These are phyloP conservation scores for Halcyon leucocephala DNA, from an alignment of 2,797 vertebrate genomes.

Conservation along the genomic window DNA sequence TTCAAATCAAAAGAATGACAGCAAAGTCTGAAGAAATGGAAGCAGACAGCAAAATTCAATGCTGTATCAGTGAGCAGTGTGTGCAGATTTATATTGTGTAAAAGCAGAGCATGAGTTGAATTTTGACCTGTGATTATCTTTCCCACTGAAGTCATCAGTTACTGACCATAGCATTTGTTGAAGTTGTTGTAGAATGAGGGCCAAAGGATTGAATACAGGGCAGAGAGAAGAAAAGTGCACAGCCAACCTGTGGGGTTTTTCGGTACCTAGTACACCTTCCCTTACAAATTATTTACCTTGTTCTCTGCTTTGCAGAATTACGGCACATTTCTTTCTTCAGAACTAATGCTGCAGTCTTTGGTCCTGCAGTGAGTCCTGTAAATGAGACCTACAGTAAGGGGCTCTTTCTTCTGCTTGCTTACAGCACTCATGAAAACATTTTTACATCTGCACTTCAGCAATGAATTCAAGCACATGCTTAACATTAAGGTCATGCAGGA, in stretches of 20 bases:
- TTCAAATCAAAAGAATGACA: background rate
- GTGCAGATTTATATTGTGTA: background rate
- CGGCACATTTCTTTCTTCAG: background rate
- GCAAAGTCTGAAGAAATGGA: background rate
- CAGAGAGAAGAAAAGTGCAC: background rate
- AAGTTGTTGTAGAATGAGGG: background rate
- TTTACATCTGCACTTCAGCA: background rate
- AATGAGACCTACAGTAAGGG: background rate
- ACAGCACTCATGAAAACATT: background rate
- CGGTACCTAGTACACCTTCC: background rate
- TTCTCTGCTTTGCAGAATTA: background rate
- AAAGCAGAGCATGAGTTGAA: background rate
- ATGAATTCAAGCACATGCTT: background rate
- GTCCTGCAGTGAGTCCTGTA: background rate
- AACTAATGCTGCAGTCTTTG: background rate
- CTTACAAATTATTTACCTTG: background rate
- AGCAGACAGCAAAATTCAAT: background rate
- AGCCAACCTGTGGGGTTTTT: background rate
- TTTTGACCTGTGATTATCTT: background rate
- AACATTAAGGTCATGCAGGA: conserved; percentile 43
- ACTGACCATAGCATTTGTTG: background rate
- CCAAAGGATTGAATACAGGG: background rate
- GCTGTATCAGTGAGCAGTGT: background rate
- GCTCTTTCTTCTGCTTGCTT: background rate
- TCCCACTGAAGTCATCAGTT: background rate